Conservation (phyloP, 2,113 vertebrate genomes). For the Gnathonemus longibarbis region DNA sequence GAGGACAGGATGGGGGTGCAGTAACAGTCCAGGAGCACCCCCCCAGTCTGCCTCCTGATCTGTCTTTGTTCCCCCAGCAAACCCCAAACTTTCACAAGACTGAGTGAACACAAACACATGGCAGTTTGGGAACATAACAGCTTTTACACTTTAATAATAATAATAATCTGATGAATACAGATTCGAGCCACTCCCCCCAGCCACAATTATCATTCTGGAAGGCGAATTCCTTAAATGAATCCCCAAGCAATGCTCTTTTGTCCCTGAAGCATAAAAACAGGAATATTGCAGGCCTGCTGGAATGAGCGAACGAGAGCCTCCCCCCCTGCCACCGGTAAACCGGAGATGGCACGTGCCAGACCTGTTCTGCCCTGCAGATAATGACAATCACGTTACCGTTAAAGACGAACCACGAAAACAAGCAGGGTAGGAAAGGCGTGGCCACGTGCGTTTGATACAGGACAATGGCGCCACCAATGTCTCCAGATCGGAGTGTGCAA, state of each 20-base stretch:
- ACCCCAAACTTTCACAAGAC: slow-evolving; percentile 28
- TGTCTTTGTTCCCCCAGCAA: slow-evolving; percentile 27
- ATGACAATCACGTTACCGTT: slow-evolving; percentile 33
- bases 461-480: slow-evolving; percentile 16
- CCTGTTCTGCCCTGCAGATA: slow-evolving; percentile 45
- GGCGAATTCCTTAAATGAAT: slow-evolving; percentile 40
- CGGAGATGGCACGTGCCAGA: slow-evolving; percentile 19
- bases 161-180: slow-evolving; percentile 27
- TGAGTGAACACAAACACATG: slow-evolving; percentile 32
- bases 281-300: slow-evolving; percentile 48
- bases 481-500: slow-evolving; percentile 41
- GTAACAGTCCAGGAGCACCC: slow-evolving; percentile 53
- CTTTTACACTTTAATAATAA: slow-evolving; percentile 26
- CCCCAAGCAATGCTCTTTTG: slow-evolving; percentile 40
- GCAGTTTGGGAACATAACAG: slow-evolving; percentile 28
- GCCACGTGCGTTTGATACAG: slow-evolving; percentile 25
- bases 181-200: background rate
- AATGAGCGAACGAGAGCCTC: slow-evolving; percentile 31
- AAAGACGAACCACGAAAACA: slow-evolving; percentile 26
- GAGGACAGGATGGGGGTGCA: slow-evolving; percentile 39
- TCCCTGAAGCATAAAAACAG: slow-evolving; percentile 42
- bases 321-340: background rate
- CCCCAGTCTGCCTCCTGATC: slow-evolving; percentile 32
- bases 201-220: slow-evolving; percentile 14
- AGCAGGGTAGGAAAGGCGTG: slow-evolving; percentile 10